Percentiles rank a stretch among this genome's conserved stretches.
Conservation (phyloP, 2,113 vertebrate species). For the Psophia crepitans region DNA sequence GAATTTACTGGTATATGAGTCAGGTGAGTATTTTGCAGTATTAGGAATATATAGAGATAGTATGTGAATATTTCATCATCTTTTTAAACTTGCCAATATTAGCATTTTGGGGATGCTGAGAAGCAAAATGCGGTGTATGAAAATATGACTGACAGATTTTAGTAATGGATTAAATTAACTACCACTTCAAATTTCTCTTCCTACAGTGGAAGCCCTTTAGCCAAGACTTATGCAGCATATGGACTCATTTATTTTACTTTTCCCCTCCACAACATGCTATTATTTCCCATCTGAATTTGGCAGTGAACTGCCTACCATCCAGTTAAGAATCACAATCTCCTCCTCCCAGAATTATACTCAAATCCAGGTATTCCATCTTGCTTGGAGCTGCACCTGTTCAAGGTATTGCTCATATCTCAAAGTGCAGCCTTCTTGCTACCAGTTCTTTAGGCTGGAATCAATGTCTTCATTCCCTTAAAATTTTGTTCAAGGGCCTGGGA, state of each 20-base stretch:
- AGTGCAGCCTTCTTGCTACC: neutral
- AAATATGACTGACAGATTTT: neutral
- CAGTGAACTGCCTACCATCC: neutral
- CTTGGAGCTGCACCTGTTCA: neutral
- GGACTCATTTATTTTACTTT: neutral
- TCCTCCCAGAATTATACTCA: neutral
- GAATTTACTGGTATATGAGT: neutral
- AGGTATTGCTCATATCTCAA: neutral
- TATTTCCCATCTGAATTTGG: neutral
- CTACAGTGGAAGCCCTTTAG: neutral
- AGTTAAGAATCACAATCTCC: neutral
- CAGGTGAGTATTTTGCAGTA: neutral
- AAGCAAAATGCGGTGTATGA: neutral
- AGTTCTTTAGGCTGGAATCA: neutral
- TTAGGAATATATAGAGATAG: neutral
- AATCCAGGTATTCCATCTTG: neutral
- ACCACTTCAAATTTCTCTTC: neutral
- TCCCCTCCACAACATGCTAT: neutral
- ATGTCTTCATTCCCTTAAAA: neutral
- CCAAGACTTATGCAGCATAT: neutral
- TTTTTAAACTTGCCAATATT: neutral
- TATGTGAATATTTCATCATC: neutral
- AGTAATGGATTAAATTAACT: neutral
- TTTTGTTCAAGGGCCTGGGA: neutral
- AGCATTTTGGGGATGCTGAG: accelerated